Base-by-base conservation (phyloP, 2,888 invertebrate species). In the Aethes cnicana region DNA sequence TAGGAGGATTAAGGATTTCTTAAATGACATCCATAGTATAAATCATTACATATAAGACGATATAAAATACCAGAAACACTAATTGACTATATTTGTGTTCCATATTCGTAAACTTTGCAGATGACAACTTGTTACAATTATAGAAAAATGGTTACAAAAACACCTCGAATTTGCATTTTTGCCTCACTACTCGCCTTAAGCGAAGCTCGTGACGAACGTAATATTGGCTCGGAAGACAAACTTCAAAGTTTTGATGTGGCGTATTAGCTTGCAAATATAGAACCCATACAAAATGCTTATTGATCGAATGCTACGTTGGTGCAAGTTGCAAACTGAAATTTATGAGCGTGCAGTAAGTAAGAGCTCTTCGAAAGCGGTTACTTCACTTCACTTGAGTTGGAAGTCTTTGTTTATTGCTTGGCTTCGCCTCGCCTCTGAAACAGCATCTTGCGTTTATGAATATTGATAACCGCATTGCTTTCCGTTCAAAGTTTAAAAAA, bases 271-370 rank as follows among this genome's bases (percentile, higher is more conserved):
- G 85, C 85, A 87, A 86, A 86, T 86, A 87, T 81, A 80, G 86
- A 88, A 83, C 70, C 88, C 85, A 76, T 88, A 87, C 84, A 88
- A 88, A 87, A 84, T 73, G 77, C 80, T 79, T 86, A 88, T 87
- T 87, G 87, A 88, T 88, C 87, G 83, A 85, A 84, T 80, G 82
- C 81, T 84, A 74, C 77, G 74, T 77, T 72, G 70, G 64, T 82
- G 83, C 85, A 84, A 88, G 74, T 88, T 87, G 79, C 81, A 85
- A 88, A 86, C 84, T 84, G 78, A 82, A 87, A 88, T 88, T 88
- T 87, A 88, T 83, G 88, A 80, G 78, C 72, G 67, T 68, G 67
- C 68, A 66, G 71, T 77, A 78, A 80, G 77, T 77, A 77, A 81
- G 79, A 78, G 76, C 78, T 80, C 76, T 74, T 73, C 59, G 65